Percentiles rank a stretch among this genome's conserved stretches.
These are phyloP conservation scores for Antechinus flavipes DNA, from an alignment of 2,113 vertebrate species.

Conservation along the genomic window DNA sequence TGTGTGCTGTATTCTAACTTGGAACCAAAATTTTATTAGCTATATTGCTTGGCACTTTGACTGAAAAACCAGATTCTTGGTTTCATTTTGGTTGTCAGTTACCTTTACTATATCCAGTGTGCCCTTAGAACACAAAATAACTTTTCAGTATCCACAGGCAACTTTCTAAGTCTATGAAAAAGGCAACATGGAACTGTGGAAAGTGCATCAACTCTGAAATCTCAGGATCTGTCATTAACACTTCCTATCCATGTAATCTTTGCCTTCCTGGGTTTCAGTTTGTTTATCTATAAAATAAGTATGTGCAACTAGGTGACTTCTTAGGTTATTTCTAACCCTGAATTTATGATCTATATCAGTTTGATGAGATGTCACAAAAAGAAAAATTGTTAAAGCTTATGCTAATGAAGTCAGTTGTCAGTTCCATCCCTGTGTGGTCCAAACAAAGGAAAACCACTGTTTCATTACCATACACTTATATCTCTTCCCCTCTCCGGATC, in stretches of 20 bases:
- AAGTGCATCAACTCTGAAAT: not conserved
- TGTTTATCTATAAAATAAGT: not conserved
- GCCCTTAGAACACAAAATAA: not conserved
- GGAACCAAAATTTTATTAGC: not conserved
- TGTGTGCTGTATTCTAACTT: constrained; percentile 8
- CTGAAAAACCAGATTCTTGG: constrained; percentile 1
- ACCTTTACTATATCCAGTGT: not conserved
- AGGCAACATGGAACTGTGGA: not conserved
- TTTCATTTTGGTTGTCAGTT: constrained; percentile 18
- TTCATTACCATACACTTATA: constrained; percentile 16
- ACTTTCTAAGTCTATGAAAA: not conserved
- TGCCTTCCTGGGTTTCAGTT: not conserved
- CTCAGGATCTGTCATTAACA: not conserved
- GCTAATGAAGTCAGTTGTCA: not conserved
- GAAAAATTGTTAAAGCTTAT: not conserved
- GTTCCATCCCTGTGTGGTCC: constrained; percentile 13
- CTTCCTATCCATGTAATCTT: not conserved
- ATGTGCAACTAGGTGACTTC: not conserved
- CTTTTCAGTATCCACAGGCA: not conserved
- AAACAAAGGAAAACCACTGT: constrained; percentile 21
- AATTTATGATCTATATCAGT: not conserved
- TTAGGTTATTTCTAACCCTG: not conserved
- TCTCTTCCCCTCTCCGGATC: not conserved
- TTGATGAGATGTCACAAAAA: not conserved
- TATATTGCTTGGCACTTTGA: not conserved